phyloP scores from a whole-genome alignment of 1,140 invertebrate genomes.

The Batillaria attramentaria region DNA sequence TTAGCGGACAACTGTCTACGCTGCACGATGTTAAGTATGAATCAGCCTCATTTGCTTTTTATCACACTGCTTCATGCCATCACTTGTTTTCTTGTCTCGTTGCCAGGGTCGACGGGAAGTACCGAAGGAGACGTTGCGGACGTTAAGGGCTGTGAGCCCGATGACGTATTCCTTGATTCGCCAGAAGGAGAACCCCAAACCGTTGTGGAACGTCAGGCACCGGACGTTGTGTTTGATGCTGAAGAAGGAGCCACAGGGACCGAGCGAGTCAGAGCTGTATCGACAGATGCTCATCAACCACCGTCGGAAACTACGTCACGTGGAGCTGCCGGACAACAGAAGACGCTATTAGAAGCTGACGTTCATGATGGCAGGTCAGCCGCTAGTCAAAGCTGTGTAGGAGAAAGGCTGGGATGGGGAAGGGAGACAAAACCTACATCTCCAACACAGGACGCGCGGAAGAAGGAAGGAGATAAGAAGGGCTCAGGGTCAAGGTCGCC shows the following conservation, averaged over 20 bases:
- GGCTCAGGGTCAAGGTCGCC: too few relatives aligned
- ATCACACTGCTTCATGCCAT: too few relatives aligned
- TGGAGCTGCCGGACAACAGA: conserved; percentile 5
- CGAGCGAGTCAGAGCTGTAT: conserved; percentile 27
- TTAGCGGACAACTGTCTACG: too few relatives aligned
- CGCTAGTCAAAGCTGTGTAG: too few relatives aligned
- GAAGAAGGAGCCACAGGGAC: neutral
- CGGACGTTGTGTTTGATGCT: conserved; percentile 15
- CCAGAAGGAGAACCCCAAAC: neutral
- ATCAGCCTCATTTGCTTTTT: too few relatives aligned
- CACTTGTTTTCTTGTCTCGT: too few relatives aligned
- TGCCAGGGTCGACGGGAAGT: conserved; percentile 23
- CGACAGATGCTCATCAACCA: conserved; percentile 20
- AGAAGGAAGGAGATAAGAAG: too few relatives aligned
- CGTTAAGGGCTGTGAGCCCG: conserved; percentile 18
- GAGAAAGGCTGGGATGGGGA: neutral
- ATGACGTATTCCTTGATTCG: conserved; percentile 26
- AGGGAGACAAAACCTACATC: too few relatives aligned
- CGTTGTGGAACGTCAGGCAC: neutral
- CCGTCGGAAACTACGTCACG: conserved; percentile 21
- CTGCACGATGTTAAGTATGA: too few relatives aligned
- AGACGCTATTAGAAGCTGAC: neutral
- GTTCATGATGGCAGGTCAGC: too few relatives aligned
- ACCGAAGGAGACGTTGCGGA: conserved; percentile 1
- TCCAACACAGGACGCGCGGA: too few relatives aligned